Percentiles rank a stretch among this genome's conserved stretches.
These are phyloP conservation scores for Falco biarmicus DNA, from an alignment of 2,797 vertebrate genomes.

Conservation along the genomic window DNA sequence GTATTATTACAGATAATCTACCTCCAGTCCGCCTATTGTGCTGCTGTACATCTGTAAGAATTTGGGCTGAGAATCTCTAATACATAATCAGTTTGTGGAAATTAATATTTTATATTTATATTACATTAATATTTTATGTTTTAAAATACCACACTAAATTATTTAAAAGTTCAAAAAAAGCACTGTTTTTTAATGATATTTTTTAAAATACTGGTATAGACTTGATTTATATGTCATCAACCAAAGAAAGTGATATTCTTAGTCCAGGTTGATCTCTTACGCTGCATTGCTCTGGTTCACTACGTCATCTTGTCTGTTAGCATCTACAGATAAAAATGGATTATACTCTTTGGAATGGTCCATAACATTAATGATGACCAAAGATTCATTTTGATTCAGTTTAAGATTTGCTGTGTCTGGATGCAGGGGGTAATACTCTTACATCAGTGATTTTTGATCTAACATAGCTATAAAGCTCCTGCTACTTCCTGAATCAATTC, in stretches of 20 bases:
- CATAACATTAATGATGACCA: background rate
- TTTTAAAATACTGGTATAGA: background rate
- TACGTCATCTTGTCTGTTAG: background rate
- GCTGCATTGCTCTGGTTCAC: background rate
- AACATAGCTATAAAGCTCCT: background rate
- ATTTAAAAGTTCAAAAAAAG: background rate
- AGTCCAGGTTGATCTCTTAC: background rate
- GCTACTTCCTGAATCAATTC: background rate
- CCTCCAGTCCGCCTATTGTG: background rate
- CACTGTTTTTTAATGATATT: background rate
- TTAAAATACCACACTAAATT: background rate
- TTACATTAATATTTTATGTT: background rate
- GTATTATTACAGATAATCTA: background rate
- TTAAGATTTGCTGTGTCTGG: background rate
- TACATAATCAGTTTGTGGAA: background rate
- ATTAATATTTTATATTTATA: background rate
- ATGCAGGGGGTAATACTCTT: slow-evolving; percentile 15
- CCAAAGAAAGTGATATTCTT: background rate
- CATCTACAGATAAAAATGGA: background rate
- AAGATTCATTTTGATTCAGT: slow-evolving; percentile 42
- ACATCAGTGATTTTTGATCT: background rate
- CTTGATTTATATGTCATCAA: background rate
- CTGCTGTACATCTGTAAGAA: background rate
- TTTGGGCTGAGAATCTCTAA: background rate
- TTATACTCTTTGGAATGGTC: background rate